Evolutionary conservation across 2,113 vertebrate genomes (phyloP).

Genomic region (Hemichromis elongatus): DNA sequence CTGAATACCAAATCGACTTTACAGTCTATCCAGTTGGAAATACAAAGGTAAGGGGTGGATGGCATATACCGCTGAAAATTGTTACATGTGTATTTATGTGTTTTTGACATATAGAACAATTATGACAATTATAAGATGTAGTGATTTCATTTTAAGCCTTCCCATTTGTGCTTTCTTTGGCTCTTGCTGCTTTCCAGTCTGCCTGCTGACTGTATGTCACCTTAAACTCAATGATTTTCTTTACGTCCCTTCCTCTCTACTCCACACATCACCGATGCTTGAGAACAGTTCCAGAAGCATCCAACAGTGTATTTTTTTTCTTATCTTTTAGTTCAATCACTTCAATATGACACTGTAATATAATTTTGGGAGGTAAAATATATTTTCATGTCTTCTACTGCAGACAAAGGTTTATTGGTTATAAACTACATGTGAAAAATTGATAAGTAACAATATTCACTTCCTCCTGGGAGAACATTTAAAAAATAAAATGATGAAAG

Average conservation of each 20-base stretch:
- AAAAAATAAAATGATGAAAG: too few relatives aligned
- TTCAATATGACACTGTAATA: background rate
- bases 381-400: background rate
- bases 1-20: fast-evolving
- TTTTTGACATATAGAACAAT: background rate
- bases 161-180: too few relatives aligned
- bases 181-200: too few relatives aligned
- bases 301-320: background rate
- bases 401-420: background rate
- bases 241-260: too few relatives aligned
- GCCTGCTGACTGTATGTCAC: too few relatives aligned
- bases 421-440: background rate
- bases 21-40: fast-evolving
- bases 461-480: background rate
- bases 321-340: background rate
- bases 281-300: too few relatives aligned
- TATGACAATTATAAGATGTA: background rate
- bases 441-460: background rate
- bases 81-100: too few relatives aligned
- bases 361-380: background rate
- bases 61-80: fast-evolving
- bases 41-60: background rate
- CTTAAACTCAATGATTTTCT: too few relatives aligned
- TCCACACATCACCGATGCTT: too few relatives aligned
- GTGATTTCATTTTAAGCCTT: background rate